Evolutionary conservation across 2,888 invertebrate species (phyloP).

Genomic region (Diadegma fenestrale): DNA sequence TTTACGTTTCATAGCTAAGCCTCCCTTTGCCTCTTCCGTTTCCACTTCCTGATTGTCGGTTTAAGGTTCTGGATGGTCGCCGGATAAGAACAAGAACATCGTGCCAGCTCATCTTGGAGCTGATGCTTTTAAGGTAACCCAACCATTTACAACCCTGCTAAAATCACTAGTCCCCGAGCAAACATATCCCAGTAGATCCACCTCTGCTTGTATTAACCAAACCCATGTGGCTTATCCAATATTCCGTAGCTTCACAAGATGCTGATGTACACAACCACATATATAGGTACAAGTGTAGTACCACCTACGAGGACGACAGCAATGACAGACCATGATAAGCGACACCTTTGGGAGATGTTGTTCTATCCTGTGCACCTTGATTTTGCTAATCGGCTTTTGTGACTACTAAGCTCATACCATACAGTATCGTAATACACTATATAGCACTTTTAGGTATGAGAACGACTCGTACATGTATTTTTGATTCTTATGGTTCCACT

Average conservation of each 20-base stretch:
- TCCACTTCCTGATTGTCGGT: neutral
- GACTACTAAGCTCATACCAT: neutral
- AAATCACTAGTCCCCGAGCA: slow-evolving; percentile 47
- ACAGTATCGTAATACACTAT: neutral
- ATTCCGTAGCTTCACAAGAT: slow-evolving; percentile 28
- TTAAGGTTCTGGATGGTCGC: slow-evolving; percentile 45
- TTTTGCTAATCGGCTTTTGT: slow-evolving; percentile 63
- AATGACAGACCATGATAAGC: slow-evolving; percentile 58
- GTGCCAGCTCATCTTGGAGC: slow-evolving; percentile 30
- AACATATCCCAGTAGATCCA: slow-evolving; percentile 17
- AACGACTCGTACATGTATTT: neutral
- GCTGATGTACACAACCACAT: slow-evolving; percentile 3
- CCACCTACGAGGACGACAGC: slow-evolving; percentile 23
- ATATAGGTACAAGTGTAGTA: slow-evolving; percentile 26
- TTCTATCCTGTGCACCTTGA: slow-evolving; percentile 43
- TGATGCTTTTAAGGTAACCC: slow-evolving; percentile 50
- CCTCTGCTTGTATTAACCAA: slow-evolving; percentile 51
- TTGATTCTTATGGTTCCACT: neutral
- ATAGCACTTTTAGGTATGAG: neutral
- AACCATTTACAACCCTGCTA: slow-evolving; percentile 53
- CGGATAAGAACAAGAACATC: slow-evolving; percentile 48
- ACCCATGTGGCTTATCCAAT: neutral
- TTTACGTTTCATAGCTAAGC: slow-evolving; percentile 58
- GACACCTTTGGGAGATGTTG: slow-evolving; percentile 51
- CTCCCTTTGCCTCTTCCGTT: neutral